Evolutionary conservation across 2,797 vertebrate species (phyloP), one percentile per base, ranked within the genome.

Genomic region (Sebastolobus alascanus): DNA sequence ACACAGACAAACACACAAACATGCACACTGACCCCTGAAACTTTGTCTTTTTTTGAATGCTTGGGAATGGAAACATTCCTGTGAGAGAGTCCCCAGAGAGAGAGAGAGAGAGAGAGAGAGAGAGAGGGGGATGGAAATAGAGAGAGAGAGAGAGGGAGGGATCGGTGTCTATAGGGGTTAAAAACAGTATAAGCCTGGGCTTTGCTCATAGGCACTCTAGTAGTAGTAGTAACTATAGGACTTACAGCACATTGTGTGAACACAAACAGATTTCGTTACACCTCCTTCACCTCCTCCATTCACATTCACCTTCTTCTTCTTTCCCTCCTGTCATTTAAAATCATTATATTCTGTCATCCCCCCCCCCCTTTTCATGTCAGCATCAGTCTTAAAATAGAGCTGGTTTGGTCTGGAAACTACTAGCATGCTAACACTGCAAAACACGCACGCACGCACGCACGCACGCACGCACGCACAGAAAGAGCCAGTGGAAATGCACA

Each of bases 61-160:
- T 90, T 93, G 92, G 88, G 93, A 94, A 94, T 93, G 91, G 93
- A 93, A 93, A 94, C 89, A 94, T 94, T 94, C 90, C 87, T 90
- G 66, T 52, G 79, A 83, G 79, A 90, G 75, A 79, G 82, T 90
- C 93, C 85, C 91, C 25, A 60, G 93, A 83, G 93, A 84, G 83
- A 33, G 68, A 66, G 9, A 79, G 12, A 66, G 69, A 61, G 66
- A 73, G 73, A 4, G 40, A 69, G 70, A 59, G 43, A 50, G 83
- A 72, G 69, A 73, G 7, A 77, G 61, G 71, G 56, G 37, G 35
- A 37, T 64, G 27, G 5, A 65, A 92, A 82, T 92, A 81, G 55
- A 73, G 56, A 50, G 35, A 37, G 68, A 33, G 5, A 52, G 50
- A 20, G 16, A 16, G 2, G 13, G 83, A 20, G 35, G 67, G 65